Percentiles rank a stretch among this genome's conserved stretches.
Evolutionary conservation across 1,140 invertebrate species (phyloP).

Genomic region (Colletes gigas): DNA sequence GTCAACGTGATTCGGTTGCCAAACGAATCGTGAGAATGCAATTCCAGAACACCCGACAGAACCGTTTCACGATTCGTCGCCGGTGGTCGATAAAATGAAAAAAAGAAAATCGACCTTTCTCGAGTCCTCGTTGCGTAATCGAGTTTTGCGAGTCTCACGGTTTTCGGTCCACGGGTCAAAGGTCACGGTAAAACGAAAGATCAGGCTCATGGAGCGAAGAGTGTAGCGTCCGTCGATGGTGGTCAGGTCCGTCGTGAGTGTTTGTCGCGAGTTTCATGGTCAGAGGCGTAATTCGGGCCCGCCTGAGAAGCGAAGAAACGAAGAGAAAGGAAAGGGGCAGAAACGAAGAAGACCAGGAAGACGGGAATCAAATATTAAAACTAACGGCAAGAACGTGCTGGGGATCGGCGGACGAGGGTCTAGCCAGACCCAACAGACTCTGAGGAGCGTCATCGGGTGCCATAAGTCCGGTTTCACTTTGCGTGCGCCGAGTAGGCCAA

Average conservation of each 20-base stretch:
- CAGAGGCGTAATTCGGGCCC: neutral
- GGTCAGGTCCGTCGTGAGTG: neutral
- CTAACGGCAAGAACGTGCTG: constrained; percentile 25
- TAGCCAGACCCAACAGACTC: neutral
- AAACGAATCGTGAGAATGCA: constrained; percentile 61
- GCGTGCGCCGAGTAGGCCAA: constrained; percentile 85
- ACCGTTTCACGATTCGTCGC: constrained; percentile 10
- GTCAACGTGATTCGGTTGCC: constrained; percentile 22
- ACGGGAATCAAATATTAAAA: neutral
- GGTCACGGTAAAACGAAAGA: too few relatives aligned
- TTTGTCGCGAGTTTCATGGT: neutral
- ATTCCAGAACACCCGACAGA: constrained; percentile 50
- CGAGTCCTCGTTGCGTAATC: neutral
- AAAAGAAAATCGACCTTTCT: neutral
- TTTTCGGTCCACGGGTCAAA: neutral
- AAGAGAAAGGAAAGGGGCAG: neutral
- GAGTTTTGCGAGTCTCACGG: constrained; percentile 3
- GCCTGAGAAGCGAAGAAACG: neutral
- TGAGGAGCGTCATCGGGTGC: neutral
- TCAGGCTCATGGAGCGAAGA: too few relatives aligned
- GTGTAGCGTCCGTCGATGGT: constrained; percentile 1
- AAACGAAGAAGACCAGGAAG: neutral
- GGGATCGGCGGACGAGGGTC: constrained; percentile 4
- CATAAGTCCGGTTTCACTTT: constrained; percentile 54
- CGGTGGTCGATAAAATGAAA: neutral